Conservation (phyloP, 2,113 vertebrate species). For the Orientallactaga bullata region DNA sequence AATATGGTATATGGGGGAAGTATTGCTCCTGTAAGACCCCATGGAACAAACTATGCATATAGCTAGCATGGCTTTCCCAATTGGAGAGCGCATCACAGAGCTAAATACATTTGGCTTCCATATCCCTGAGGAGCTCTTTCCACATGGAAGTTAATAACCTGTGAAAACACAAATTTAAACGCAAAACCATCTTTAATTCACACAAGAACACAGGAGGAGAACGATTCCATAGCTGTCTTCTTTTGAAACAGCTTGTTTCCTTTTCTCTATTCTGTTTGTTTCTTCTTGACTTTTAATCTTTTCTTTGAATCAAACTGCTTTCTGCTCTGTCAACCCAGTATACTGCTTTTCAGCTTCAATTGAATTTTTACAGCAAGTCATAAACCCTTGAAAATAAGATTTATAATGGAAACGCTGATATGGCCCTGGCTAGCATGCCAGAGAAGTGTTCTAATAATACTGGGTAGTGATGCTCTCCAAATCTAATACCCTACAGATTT, state of each 20-base stretch:
- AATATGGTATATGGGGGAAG: neutral
- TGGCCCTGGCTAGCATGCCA: conserved; percentile 76
- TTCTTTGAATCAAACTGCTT: conserved; percentile 78
- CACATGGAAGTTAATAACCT: conserved; percentile 72
- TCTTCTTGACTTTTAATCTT: conserved; percentile 77
- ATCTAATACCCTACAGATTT: conserved; percentile 74
- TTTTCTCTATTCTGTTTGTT: conserved; percentile 65
- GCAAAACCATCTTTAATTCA: conserved; percentile 79
- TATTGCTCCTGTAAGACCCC: neutral
- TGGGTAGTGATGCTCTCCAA: conserved; percentile 84
- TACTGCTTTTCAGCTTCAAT: conserved; percentile 80
- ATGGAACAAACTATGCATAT: neutral
- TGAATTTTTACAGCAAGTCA: conserved; percentile 86
- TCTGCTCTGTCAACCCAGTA: conserved; percentile 62
- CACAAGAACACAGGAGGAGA: conserved; percentile 61
- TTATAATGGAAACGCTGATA: conserved; percentile 86
- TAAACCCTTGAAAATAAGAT: conserved; percentile 86
- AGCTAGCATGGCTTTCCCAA: neutral
- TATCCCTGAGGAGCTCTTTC: conserved; percentile 39
- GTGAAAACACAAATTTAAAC: conserved; percentile 77
- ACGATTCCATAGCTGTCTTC: conserved; percentile 53
- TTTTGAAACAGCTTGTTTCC: conserved; percentile 69
- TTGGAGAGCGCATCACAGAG: conserved; percentile 38
- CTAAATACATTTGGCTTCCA: conserved; percentile 74
- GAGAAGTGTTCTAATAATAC: conserved; percentile 81